phyloP scores from a whole-genome alignment of 2,888 invertebrate genomes.

The Sphaeridia pumilis region DNA sequence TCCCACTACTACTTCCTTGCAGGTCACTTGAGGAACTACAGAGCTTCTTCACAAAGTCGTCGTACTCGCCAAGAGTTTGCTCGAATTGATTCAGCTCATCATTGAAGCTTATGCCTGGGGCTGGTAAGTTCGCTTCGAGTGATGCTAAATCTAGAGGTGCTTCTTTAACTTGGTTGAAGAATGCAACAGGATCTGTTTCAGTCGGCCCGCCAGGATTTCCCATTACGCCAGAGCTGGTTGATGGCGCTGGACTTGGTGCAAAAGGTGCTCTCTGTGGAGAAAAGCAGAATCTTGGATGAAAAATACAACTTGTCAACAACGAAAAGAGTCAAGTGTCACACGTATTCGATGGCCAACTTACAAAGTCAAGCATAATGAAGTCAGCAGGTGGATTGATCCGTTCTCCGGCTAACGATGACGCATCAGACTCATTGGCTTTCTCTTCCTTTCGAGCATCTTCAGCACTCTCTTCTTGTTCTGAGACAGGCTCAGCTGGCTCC shows the following conservation, averaged over 20 bases:
- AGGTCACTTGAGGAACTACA: constrained; percentile 12
- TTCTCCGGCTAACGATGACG: constrained; percentile 16
- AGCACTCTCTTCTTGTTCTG: no score
- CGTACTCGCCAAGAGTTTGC: constrained; percentile 60
- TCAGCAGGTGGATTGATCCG: constrained; percentile 21
- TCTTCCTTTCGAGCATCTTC: no score
- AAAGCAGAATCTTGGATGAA: no score
- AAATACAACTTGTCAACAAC: no score
- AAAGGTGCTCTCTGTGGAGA: constrained; percentile 15
- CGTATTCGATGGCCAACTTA: no score
- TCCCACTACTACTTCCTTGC: constrained; percentile 12
- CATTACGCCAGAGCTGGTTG: neutral
- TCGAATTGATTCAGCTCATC: constrained; percentile 62
- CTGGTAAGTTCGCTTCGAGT: constrained; percentile 42
- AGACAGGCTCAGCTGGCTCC: neutral
- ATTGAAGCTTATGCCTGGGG: constrained; percentile 12
- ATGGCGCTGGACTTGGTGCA: constrained; percentile 13
- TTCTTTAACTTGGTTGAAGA: constrained; percentile 66
- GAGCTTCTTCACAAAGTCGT: constrained; percentile 46
- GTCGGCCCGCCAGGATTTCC: constrained; percentile 44
- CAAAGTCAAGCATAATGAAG: constrained; percentile 60
- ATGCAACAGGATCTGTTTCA: constrained; percentile 61
- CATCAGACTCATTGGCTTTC: constrained; percentile 6
- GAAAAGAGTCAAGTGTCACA: no score
- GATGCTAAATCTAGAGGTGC: constrained; percentile 50